Conservation (phyloP, 1,140 invertebrate genomes). For the Procambarus clarkii region DNA sequence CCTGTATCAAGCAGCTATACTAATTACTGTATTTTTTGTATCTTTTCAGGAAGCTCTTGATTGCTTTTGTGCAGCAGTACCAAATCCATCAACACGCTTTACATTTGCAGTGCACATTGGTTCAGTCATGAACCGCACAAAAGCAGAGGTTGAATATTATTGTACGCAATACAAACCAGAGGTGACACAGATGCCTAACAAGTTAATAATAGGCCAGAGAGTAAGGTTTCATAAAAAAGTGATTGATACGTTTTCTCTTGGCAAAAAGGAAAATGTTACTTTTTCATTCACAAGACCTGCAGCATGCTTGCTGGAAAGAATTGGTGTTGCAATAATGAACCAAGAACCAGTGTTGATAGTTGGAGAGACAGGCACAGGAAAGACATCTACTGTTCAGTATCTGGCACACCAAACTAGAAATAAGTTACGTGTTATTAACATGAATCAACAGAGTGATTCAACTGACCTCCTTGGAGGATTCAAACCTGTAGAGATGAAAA, state of each 20-base stretch:
- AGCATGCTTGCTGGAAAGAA: conserved; percentile 88
- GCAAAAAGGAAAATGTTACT: conserved; percentile 5
- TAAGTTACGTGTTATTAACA: conserved; percentile 95
- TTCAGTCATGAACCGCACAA: conserved; percentile 88
- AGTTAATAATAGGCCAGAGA: conserved; percentile 79
- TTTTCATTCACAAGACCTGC: conserved; percentile 90
- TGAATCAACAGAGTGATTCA: conserved; percentile 99
- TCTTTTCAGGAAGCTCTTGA: conserved; percentile 92
- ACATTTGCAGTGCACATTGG: conserved; percentile 80
- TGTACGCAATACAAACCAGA: conserved; percentile 87
- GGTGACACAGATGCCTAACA: conserved; percentile 77
- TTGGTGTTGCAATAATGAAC: conserved; percentile 87
- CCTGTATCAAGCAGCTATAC: no score
- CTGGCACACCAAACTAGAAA: conserved; percentile 89
- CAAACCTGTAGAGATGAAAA: conserved; percentile 95
- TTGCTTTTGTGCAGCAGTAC: conserved; percentile 89
- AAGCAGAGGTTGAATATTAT: conserved; percentile 89
- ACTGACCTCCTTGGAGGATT: conserved; percentile 97
- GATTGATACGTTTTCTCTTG: not conserved
- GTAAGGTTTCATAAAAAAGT: conserved; percentile 76
- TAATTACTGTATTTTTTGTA: not conserved
- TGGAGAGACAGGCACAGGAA: conserved; percentile 98
- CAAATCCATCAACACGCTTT: conserved; percentile 77
- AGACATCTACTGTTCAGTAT: conserved; percentile 97
- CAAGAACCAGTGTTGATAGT: conserved; percentile 95